phyloP scores from a whole-genome alignment of 92 coral and sea anemone genomes.

The Metridium senile region DNA sequence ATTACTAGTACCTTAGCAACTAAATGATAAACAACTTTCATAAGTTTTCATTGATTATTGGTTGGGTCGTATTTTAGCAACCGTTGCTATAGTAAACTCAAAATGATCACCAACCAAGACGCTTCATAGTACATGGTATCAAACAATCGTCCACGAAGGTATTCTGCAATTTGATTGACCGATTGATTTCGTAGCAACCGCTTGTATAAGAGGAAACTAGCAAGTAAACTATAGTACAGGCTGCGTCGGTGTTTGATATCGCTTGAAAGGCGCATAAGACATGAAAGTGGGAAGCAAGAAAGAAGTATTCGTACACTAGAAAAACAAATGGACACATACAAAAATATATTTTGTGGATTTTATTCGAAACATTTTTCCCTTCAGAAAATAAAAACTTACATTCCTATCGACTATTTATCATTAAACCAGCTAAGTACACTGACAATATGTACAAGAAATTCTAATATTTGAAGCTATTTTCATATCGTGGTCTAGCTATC shows the following conservation, averaged over 20 bases:
- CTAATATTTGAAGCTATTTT: not conserved
- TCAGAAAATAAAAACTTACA: not conserved
- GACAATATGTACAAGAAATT: not conserved
- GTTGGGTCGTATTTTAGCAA: not conserved
- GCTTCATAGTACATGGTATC: not conserved
- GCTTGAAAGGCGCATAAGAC: too few species aligned
- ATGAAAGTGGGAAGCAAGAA: too few species aligned
- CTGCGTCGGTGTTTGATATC: too few species aligned
- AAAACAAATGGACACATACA: too few species aligned
- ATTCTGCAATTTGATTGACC: too few species aligned
- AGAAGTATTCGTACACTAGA: too few species aligned
- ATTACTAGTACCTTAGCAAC: not conserved
- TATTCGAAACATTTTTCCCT: not conserved
- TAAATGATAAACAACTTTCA: not conserved
- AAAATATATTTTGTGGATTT: too few species aligned
- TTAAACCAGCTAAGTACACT: not conserved
- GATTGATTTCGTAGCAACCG: too few species aligned
- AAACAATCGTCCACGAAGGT: too few species aligned
- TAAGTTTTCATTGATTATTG: not conserved
- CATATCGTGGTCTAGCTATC: not conserved
- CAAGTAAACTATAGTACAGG: too few species aligned
- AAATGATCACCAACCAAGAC: not conserved
- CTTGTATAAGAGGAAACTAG: not conserved
- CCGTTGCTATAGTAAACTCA: conserved; percentile 5
- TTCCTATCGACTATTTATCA: not conserved